phyloP scores from a whole-genome alignment of 2,113 vertebrate genomes.

The Muscicapa adusta region DNA sequence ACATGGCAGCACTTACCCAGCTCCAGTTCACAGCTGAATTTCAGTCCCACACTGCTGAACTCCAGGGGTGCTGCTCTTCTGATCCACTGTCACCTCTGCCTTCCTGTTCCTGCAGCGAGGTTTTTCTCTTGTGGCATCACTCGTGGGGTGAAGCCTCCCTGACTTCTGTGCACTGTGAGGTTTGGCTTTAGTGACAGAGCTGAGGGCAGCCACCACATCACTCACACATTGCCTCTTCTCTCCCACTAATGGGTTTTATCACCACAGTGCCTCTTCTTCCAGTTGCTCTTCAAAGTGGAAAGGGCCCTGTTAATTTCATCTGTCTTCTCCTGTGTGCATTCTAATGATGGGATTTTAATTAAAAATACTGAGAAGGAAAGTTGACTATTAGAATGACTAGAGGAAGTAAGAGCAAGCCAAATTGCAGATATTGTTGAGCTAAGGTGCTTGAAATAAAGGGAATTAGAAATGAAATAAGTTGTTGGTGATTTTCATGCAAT shows the following conservation, averaged over 20 bases:
- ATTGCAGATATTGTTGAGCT: neutral
- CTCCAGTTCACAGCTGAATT: neutral
- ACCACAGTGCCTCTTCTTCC: neutral
- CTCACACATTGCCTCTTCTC: neutral
- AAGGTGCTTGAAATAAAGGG: neutral
- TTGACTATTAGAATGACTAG: neutral
- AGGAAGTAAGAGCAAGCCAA: neutral
- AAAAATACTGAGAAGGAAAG: neutral
- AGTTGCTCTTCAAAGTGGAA: neutral
- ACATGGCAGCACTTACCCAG: neutral
- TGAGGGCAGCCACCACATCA: neutral
- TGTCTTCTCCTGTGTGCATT: neutral
- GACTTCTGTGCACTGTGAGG: neutral
- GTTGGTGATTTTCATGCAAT: neutral
- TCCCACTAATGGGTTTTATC: neutral
- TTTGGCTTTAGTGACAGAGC: neutral
- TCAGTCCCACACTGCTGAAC: neutral
- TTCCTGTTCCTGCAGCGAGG: accelerated
- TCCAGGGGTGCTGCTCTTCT: neutral
- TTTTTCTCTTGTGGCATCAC: neutral
- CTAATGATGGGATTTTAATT: neutral
- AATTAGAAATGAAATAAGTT: neutral
- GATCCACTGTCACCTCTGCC: neutral
- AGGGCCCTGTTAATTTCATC: neutral
- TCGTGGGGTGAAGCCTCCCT: neutral